Evolutionary conservation across 2,113 vertebrate genomes (phyloP).

Genomic region (Platycercus adscitus): DNA sequence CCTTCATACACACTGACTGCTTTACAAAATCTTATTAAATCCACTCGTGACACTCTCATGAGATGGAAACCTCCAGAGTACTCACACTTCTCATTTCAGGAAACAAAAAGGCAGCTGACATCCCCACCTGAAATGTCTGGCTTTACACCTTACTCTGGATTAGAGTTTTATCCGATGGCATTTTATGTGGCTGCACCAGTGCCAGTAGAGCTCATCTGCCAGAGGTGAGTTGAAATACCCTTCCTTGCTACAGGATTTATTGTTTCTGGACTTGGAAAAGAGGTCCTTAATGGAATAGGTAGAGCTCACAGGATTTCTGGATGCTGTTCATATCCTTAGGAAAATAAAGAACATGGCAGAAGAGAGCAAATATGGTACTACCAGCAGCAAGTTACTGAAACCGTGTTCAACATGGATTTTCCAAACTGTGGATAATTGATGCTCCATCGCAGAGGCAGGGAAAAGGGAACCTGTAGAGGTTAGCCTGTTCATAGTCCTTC

Average conservation of each 20-base stretch:
- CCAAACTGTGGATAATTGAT: background rate
- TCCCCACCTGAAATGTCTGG: background rate
- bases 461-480: background rate
- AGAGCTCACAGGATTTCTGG: background rate
- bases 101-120: background rate
- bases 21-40: background rate
- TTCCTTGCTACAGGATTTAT: background rate
- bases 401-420: too few relatives aligned
- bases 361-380: background rate
- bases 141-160: background rate
- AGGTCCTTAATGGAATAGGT: background rate
- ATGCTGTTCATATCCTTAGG: background rate
- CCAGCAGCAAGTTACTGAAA: background rate
- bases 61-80: background rate
- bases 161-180: background rate
- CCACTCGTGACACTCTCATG: background rate
- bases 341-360: background rate
- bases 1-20: background rate
- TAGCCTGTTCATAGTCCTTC: background rate
- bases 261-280: background rate
- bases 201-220: background rate
- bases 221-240: background rate
- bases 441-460: rapidly evolving
- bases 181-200: background rate
- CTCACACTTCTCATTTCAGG: background rate